Base-by-base conservation (phyloP, 2,888 invertebrate species). In the Margaritifera margaritifera region DNA sequence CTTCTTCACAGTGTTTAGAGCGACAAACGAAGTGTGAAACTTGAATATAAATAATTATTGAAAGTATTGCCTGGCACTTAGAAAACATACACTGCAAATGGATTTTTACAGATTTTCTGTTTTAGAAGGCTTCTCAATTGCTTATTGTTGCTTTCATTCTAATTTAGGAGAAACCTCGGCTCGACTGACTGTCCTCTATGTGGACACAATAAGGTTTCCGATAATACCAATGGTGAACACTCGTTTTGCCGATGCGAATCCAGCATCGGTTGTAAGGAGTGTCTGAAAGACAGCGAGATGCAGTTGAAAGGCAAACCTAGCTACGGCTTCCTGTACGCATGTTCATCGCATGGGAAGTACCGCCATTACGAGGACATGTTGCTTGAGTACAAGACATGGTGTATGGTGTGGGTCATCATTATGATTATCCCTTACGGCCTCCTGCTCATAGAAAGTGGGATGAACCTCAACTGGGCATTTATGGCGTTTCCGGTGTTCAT, bases 401-500 rank as follows among this genome's bases (percentile, higher is more conserved):
- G 83, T 63, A 85, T 87, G 77, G 69, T 87, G 22, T 80, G 80
- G 78, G 80, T 81, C 6, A 82, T 83, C 6, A 71, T 85, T 31
- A 68, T 65, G 25, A 79, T 85, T 25, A 75, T 87, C 6, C 87
- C 87, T 0, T 79, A 82, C 24, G 84, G 84, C 18, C 71, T 87
- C 59, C 56, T 82, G 19, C 66, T 82, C 24, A 69, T 77, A 15
- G 79, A 74, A 27, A 72, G 80, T 15, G 83, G 82, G 58, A 76
- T 83, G 66, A 82, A 86, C 68, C 80, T 87, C 54, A 84, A 84
- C 75, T 87, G 85, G 84, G 76, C 82, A 20, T 84, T 84, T 66
- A 52, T 79, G 64, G 71, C 74, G 5, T 62, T 74, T 4, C 76
- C 72, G 52, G 76, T 74, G 8, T 70, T 79, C 51, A 83, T 85